phyloP scores from a whole-genome alignment of 2,888 invertebrate species.

The Seira ritae region DNA sequence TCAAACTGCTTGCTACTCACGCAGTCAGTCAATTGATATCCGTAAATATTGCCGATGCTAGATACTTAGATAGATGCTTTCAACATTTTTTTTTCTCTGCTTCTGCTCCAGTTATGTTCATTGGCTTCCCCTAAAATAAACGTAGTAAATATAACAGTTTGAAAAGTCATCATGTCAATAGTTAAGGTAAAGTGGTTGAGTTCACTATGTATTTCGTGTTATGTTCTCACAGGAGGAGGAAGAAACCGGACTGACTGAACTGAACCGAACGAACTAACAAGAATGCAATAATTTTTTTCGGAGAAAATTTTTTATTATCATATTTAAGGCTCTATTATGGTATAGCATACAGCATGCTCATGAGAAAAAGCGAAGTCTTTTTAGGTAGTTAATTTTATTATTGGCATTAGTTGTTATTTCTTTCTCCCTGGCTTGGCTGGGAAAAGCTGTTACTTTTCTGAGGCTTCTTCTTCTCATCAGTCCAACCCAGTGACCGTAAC shows the following conservation, averaged over 20 bases:
- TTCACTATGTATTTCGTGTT: too few species aligned
- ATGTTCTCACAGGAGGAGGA: too few species aligned
- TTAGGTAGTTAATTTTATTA: conserved; percentile 51
- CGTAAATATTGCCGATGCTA: not conserved
- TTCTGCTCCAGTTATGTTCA: conserved; percentile 44
- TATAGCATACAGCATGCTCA: too few species aligned
- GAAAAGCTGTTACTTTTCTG: conserved; percentile 3
- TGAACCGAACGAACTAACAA: not conserved
- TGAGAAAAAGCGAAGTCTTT: not conserved
- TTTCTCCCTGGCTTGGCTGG: conserved; percentile 11
- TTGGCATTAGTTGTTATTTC: conserved; percentile 40
- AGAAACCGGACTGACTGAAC: not conserved
- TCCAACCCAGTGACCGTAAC: not conserved
- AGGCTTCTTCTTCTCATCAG: conserved; percentile 39
- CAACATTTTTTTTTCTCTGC: conserved; percentile 6
- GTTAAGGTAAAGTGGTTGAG: not conserved
- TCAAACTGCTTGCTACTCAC: conserved; percentile 7
- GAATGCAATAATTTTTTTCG: not conserved
- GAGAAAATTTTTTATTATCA: not conserved
- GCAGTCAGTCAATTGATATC: conserved; percentile 18
- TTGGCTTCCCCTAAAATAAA: conserved; percentile 42
- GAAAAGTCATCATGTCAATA: not conserved
- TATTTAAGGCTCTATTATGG: not conserved
- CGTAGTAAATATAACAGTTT: not conserved
- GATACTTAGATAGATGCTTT: not conserved